Evolutionary conservation across 2,888 invertebrate species (phyloP), one percentile per base, ranked within the genome.

Genomic region (Ectemnius continuus): DNA sequence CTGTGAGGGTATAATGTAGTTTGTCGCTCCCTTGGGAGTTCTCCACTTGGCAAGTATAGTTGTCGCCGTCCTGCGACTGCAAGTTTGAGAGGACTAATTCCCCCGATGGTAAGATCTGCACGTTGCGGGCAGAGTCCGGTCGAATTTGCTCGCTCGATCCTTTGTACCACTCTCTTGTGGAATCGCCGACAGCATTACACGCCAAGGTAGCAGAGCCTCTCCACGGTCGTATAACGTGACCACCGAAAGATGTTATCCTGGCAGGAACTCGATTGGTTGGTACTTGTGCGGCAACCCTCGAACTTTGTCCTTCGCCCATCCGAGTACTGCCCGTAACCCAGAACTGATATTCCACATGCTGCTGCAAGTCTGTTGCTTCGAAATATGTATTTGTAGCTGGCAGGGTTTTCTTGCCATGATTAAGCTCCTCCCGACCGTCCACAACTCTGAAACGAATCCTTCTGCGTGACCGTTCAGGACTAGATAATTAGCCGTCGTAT

Each of bases 281-380:
- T 36, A 94, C 93, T 89, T 94, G 94, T 0, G 94, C 93, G 5
- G 94, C 94, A 1, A 95, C 94, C 68, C 93, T 92, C 0, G 95
- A 95, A 87, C 94, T 95, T 85, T 94, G 94, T 0, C 96, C 96
- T 88, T 96, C 96, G 0, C 96, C 96, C 56, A 95, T 94, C 46
- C 94, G 92, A 0, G 96, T 96, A 4, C 94, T 95, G 1, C 95
- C 96, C 0, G 95, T 95, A 23, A 96, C 94, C 94, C 95, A 95
- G 88, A 95, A 96, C 86, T 95, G 95, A 87, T 96, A 96, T 85
- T 95, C 95, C 67, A 94, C 94, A 77, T 94, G 94, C 8, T 94
- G 93, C 86, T 94, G 94, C 36, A 95, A 91, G 59, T 93, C 93
- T 84, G 94, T 95, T 2, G 94, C 94, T 87, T 95, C 95, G 84